Evolutionary conservation across 2,113 vertebrate genomes (phyloP).

Genomic region (Gallinago jamesoni): DNA sequence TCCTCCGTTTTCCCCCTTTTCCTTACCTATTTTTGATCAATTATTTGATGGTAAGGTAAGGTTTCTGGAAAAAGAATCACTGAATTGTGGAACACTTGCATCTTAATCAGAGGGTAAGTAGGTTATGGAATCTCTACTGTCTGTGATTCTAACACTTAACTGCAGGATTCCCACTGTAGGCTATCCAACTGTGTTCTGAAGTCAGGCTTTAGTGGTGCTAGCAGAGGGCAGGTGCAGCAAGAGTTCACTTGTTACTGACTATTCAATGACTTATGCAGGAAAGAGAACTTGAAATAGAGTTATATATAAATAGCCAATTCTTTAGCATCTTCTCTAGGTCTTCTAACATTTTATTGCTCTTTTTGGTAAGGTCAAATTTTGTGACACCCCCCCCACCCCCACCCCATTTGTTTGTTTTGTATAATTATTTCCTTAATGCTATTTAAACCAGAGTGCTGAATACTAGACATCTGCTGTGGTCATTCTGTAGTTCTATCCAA

Average conservation of each 20-base stretch:
- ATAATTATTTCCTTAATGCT: not conserved
- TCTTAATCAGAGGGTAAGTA: not conserved
- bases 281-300: not conserved
- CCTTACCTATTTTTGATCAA: not conserved
- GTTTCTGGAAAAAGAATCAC: not conserved
- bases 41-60: not conserved
- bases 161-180: not conserved
- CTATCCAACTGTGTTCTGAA: not conserved
- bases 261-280: not conserved
- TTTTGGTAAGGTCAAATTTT: not conserved
- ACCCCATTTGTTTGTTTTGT: not conserved
- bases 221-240: not conserved
- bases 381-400: too few relatives aligned
- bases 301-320: not conserved
- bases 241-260: not conserved
- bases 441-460: not conserved
- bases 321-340: not conserved
- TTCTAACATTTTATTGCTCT: not conserved
- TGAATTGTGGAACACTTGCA: not conserved
- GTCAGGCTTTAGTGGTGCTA: not conserved
- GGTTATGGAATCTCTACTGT: not conserved
- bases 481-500: not conserved
- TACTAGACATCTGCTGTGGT: not conserved
- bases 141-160: not conserved
- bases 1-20: not conserved